Evolutionary conservation across 2,888 invertebrate genomes (phyloP), one percentile per base, ranked within the genome.

Genomic region (Acanthosepion pharaonis): DNA sequence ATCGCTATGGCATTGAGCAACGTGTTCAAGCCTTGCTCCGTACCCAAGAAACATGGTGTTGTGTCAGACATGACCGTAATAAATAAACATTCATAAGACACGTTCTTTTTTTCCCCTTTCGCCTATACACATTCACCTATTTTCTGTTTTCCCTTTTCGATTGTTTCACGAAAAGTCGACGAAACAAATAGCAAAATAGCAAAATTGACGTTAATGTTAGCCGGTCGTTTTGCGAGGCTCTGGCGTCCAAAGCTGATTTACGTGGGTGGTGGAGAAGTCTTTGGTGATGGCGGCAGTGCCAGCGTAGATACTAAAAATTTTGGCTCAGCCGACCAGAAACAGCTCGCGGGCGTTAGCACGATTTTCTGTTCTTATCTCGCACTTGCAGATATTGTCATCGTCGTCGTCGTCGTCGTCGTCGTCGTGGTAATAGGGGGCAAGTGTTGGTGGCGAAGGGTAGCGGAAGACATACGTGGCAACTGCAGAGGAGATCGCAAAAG

Each of bases 321-420:
- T n/a, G 78, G 78, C 78, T n/a, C 78, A 78, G 15, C 78, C 78
- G 78, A 78, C 78, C 78, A n/a, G 78, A 78, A 78, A 78, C 78
- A 78, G n/a, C 78, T n/a, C n/a, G n/a, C n/a, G 78, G 78, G 78
- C 78, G 78, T 78, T 78, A 78, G 78, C 78, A 78, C 78, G 78
- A 33, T 78, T 78, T 78, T n/a, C n/a, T 78, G n/a, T 23, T 78
- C 78, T 78, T 78, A 78, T 78, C 78, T 78, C n/a, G 11, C n/a
- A 78, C 15, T 78, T 78, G n/a, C 78, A 78, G 78, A 78, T 78
- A 78, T n/a, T 59, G 59, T 59, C 59, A 23, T 59, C 23, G 20
- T 59, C 59, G 23, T 78, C n/a, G 78, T n/a, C 78, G 23, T 78
- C n/a, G 78, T n/a, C 78, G 78, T 78, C 15, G n/a, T 78, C 11